Conservation (phyloP, 2,888 invertebrate species). For the Cryptocephalus moraei region DNA sequence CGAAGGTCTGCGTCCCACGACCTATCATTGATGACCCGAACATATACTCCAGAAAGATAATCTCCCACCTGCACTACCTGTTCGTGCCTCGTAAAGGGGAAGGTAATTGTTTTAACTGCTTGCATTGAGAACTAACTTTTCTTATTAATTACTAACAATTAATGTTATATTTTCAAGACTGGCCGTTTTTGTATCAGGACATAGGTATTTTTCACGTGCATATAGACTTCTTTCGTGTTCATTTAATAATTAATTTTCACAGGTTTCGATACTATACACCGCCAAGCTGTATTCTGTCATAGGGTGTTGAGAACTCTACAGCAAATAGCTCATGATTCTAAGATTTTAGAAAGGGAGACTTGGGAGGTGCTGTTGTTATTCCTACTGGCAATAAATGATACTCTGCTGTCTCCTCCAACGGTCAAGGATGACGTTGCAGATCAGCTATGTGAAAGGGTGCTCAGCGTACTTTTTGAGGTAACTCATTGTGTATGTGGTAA, state of each 20-base stretch:
- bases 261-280: conserved; percentile 84
- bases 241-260: background rate
- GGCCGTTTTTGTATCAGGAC: conserved; percentile 82
- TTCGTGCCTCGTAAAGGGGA: conserved; percentile 90
- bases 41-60: conserved; percentile 80
- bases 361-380: conserved; percentile 87
- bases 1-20: conserved; percentile 79
- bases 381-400: conserved; percentile 83
- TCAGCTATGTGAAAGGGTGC: conserved; percentile 85
- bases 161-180: conserved; percentile 57
- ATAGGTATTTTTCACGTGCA: conserved; percentile 52
- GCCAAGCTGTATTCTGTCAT: conserved; percentile 90
- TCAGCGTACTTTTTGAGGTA: conserved; percentile 88
- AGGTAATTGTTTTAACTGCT: conserved; percentile 46
- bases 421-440: conserved; percentile 88
- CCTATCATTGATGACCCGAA: conserved; percentile 85
- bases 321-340: conserved; percentile 66
- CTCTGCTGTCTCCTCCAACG: conserved; percentile 83
- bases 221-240: no score
- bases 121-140: background rate
- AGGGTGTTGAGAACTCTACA: conserved; percentile 79
- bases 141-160: background rate
- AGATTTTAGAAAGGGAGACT: conserved; percentile 68
- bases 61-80: conserved; percentile 86
- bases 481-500: background rate